phyloP scores from a whole-genome alignment of 2,113 vertebrate genomes.

The Elanoides forficatus region DNA sequence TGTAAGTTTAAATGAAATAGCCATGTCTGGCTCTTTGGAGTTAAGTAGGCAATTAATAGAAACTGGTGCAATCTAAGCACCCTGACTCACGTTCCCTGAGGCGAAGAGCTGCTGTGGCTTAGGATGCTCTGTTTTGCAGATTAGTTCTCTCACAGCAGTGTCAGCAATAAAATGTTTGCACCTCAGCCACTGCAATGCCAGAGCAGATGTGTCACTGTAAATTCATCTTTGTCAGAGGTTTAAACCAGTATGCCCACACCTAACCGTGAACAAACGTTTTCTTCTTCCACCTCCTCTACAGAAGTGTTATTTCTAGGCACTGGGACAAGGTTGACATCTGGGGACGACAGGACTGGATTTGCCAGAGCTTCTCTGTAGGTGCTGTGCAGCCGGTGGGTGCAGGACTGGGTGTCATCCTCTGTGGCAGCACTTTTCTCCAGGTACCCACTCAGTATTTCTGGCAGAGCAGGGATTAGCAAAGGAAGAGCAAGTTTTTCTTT shows the following conservation, averaged over 20 bases:
- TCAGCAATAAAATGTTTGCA: slow-evolving; percentile 23
- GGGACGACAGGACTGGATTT: background rate
- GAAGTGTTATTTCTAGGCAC: background rate
- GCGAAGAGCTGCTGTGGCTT: slow-evolving; percentile 2
- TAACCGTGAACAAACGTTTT: fast-evolving
- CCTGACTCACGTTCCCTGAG: slow-evolving; percentile 16
- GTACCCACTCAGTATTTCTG: background rate
- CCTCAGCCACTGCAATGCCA: background rate
- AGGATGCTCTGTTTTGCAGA: slow-evolving; percentile 26
- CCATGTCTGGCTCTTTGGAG: slow-evolving; percentile 16
- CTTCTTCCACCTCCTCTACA: background rate
- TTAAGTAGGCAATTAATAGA: slow-evolving; percentile 56
- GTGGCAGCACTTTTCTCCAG: background rate
- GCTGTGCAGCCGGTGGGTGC: background rate
- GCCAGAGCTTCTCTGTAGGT: background rate
- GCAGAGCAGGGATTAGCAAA: background rate
- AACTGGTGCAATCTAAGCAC: slow-evolving; percentile 5
- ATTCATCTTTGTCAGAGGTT: background rate
- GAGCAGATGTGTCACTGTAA: background rate
- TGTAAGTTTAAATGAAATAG: background rate
- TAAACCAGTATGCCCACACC: background rate
- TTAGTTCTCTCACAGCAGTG: background rate
- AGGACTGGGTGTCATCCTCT: background rate
- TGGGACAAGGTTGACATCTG: background rate
- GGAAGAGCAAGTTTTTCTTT: background rate